Base-by-base conservation (phyloP, 2,888 invertebrate genomes). In the Salpingus planirostris region DNA sequence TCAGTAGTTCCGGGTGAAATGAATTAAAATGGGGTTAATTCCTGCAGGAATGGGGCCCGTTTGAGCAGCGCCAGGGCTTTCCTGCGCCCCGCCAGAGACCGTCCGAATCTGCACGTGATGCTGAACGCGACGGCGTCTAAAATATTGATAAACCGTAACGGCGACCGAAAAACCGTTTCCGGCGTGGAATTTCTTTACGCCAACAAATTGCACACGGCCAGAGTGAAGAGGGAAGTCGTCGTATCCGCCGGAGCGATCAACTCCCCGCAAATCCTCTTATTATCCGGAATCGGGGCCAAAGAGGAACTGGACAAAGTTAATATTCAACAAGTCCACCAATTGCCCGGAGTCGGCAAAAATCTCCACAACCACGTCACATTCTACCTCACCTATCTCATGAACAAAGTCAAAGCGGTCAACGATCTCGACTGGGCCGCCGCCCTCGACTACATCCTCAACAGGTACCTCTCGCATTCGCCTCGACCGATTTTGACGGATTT, bases 261-360 rank as follows among this genome's bases (percentile, higher is more conserved):
- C 57, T 74, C 79, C 0, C 80, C 80, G 0, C 78, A 80, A 60
- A 61, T 80, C 7, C 66, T 81, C 2, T 53, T 80, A 2, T 67
- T 78, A 2, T 80, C 80, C 1, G 81, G 81, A 6, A 68, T 80
- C 4, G 80, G 80, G 0, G 76, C 80, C 0, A 71, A 67, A 46
- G 67, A 70, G 3, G 74, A 75, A 25, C 59, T 81, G 2, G 60
- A 69, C 24, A 66, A 67, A 33, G 70, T 75, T 34, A 73, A 74
- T 31, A 73, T 81, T 14, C 70, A 70, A 3, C 67, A 74, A 6
- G 64, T 76, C 13, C 71, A 73, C 38, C 70, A 80, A 39, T 59
- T 80, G 11, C 78, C 77, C 0, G 80, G 80, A 0, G 80, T 81
- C 1, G 80, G 81, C 0, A 71, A 73, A 49, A 81, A 80, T 50